These are phyloP conservation scores for Etheostoma perlongum DNA, from an alignment of 2,797 vertebrate species.

Conservation along the genomic window DNA sequence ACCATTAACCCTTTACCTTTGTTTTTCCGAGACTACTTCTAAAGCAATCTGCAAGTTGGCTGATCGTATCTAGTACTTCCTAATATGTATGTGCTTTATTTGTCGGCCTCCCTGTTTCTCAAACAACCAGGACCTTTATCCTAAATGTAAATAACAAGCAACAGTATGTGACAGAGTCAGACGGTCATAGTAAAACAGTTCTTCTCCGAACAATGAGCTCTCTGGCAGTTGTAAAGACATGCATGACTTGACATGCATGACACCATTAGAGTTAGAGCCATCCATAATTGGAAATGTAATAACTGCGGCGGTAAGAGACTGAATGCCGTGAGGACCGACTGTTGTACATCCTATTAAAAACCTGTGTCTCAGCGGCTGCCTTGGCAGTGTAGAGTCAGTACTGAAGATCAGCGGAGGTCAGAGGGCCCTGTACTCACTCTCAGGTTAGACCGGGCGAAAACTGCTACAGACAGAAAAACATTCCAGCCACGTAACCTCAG, in stretches of 20 bases:
- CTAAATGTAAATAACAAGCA: conserved; percentile 30
- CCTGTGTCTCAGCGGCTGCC: conserved; percentile 59
- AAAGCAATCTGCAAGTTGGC: conserved; percentile 18
- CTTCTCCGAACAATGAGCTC: conserved; percentile 19
- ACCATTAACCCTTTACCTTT: conserved; percentile 40
- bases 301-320: conserved; percentile 22
- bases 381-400: conserved; percentile 51
- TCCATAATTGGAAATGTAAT: conserved; percentile 38
- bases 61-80: conserved; percentile 25
- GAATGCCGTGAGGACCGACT: conserved; percentile 9
- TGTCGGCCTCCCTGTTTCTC: conserved; percentile 7
- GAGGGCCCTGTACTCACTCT: conserved; percentile 47
- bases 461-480: conserved; percentile 46
- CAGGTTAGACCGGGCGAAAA: conserved; percentile 44
- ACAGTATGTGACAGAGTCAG: conserved; percentile 2
- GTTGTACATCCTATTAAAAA: conserved; percentile 52
- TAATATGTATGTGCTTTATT: conserved; percentile 25
- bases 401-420: conserved; percentile 49
- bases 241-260: conserved; percentile 4
- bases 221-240: conserved; percentile 19
- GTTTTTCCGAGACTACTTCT: conserved; percentile 15
- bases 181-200: conserved; percentile 22
- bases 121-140: conserved; percentile 8
- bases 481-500: conserved; percentile 52
- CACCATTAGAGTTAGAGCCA: conserved; percentile 11